Evolutionary conservation across 92 coral and sea anemone species (phyloP), one percentile per base, ranked within the genome.

Genomic region (Phenganax marumi): DNA sequence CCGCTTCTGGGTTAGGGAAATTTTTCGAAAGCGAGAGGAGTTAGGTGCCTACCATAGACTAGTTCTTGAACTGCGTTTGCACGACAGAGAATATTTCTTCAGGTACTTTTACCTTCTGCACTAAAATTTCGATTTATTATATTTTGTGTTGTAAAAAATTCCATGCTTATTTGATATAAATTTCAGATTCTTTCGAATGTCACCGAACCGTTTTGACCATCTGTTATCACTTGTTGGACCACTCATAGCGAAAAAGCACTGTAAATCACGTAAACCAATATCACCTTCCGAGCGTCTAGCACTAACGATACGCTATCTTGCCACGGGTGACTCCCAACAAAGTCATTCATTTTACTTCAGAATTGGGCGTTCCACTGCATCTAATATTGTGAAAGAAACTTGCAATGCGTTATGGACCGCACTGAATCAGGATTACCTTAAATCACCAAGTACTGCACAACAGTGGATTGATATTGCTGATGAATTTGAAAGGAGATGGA

Each of bases 311-410:
- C 80, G 92, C 25, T 89, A 86, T 75, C 86, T 83, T 22, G 89
- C 92, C n/a, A 77, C 90, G 9, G 89, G 92, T 18, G 88, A 86
- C 52, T 65, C 76, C 58, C 90, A 89, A 69, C 85, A 86, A 75
- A 56, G 87, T 22, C 80, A 55, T 58, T 61, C 88, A 21, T 86
- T 89, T 63, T 58, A 61, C 16, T 86, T 86, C 73, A 54, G 88
- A 14, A 76, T 89, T 52, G 91, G 89, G 63, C 77, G 84, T 22
- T 77, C 88, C 0, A 88, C 88, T 50, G 80, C 85, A 23, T 85
- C 86, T 39, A 81, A 68, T 66, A 65, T 85, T n/a, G 46, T 88
- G 66, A 70, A 53, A 53, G 83, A 81, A 60, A 85, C 89, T n/a
- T 85, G 88, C 63, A 17, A 57, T 49, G 88, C 83, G n/a, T 60